Evolutionary conservation across 2,888 invertebrate species (phyloP).

Genomic region (Cremastobaeus sp.): DNA sequence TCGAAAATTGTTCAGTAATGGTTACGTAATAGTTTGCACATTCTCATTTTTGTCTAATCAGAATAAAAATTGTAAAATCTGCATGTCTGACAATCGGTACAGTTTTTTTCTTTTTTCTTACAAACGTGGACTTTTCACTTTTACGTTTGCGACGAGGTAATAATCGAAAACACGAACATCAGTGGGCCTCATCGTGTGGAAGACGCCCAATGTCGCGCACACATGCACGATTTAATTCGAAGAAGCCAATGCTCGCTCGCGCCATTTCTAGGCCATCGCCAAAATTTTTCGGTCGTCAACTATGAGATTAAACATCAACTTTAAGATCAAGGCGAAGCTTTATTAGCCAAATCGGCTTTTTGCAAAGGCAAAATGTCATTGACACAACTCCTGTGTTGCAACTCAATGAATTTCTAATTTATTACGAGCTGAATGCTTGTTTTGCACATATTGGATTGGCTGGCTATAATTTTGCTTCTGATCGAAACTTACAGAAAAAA

Average conservation of each 20-base stretch:
- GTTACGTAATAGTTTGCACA: too few species aligned
- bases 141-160: too few species aligned
- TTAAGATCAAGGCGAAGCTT: constrained; percentile 32
- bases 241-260: constrained; percentile 5
- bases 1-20: too few species aligned
- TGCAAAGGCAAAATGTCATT: constrained; percentile 35
- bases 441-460: too few species aligned
- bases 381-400: constrained; percentile 38
- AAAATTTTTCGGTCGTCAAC: constrained; percentile 2
- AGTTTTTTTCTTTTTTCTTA: too few species aligned
- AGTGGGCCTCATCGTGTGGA: not conserved
- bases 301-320: constrained; percentile 20
- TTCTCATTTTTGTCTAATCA: too few species aligned
- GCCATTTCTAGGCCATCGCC: constrained; percentile 23
- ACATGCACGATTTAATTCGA: constrained; percentile 5
- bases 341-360: constrained; percentile 15
- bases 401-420: constrained; percentile 43
- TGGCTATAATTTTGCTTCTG: too few species aligned
- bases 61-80: too few species aligned
- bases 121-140: too few species aligned
- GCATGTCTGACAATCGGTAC: too few species aligned
- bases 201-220: constrained; percentile 11
- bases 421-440: not conserved
- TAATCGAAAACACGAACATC: not conserved
- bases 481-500: too few species aligned